Base-by-base conservation (phyloP, 2,888 invertebrate genomes). In the Mactromeris polynyma region DNA sequence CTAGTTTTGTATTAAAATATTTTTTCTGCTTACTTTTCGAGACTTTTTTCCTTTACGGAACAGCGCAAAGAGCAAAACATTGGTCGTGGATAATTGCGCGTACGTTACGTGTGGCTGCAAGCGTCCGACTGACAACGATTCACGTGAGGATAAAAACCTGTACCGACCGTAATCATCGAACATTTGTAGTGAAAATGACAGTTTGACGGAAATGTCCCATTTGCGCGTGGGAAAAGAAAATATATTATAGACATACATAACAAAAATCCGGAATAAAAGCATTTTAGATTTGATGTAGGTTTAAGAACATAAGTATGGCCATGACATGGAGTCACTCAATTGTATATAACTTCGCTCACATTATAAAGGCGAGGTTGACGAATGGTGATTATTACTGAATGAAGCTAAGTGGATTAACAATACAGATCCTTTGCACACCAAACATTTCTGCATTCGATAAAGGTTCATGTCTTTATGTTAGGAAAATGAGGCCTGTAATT, bases 141-240 rank as follows among this genome's bases (percentile, higher is more conserved):
- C 73, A 64, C 58, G 73, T 36, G 73, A 73, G 73, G 73, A 36
- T 9, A 73, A 73, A 73, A 73, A 73, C 33, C 73, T 36, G 36
- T 33, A 73, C 73, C 73, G 73, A 73, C 73, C 73, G 73, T 73
- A 73, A 73, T 73, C 73, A 73, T 73, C 36, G 73, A 73, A 73
- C 9, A 73, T 73, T 73, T 33, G 73, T 73, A 73, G 36, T 26
- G 73, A 17, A 73, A 73, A 73, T 73, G 73, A 73, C 73, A 73
- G 31, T 73, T 33, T 73, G 73, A 73, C 73, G 73, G 73, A 73
- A 73, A 73, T 26, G 31, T 33, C 14, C 36, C 36, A 73, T 73
- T 17, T 17, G 19, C 73, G 73, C 73, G 73, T 73, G 73, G 73
- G 73, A 73, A 73, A 73, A 73, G 58, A 73, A 36, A 36, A 33